Conservation (phyloP, 2,113 vertebrate genomes). For the Pyrgilauda ruficollis region DNA sequence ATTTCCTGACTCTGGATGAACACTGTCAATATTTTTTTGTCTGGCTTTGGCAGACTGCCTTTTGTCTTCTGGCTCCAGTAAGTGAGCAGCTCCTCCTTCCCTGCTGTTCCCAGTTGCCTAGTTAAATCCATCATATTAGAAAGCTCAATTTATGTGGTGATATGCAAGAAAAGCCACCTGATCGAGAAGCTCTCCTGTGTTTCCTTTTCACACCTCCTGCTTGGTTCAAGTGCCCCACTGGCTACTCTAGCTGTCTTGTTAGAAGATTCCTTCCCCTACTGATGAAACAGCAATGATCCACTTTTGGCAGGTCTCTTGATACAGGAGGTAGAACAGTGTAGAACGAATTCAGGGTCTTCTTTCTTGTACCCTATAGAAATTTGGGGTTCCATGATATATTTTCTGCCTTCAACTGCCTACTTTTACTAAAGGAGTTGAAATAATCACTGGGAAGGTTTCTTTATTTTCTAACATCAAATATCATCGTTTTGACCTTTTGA, state of each 20-base stretch:
- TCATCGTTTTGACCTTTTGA: neutral
- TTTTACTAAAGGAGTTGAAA: neutral
- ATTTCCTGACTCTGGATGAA: constrained; percentile 20
- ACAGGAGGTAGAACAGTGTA: neutral
- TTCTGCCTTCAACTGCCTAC: neutral
- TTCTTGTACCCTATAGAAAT: neutral
- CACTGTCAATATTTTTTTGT: constrained; percentile 37
- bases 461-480: neutral
- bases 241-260: neutral
- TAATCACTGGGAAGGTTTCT: neutral
- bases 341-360: neutral
- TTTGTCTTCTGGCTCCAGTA: constrained; percentile 8
- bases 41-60: constrained; percentile 43
- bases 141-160: neutral
- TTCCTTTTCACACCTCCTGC: neutral
- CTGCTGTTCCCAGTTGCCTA: constrained; percentile 28
- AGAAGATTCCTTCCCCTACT: neutral
- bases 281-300: neutral
- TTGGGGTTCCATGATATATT: neutral
- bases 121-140: constrained; percentile 17
- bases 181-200: neutral
- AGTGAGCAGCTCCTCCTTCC: constrained; percentile 25
- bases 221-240: neutral
- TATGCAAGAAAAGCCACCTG: neutral
- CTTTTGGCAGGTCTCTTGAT: neutral